These are phyloP conservation scores for Brachypalpus laphriformis DNA, from an alignment of 2,888 invertebrate genomes.

Conservation along the genomic window DNA sequence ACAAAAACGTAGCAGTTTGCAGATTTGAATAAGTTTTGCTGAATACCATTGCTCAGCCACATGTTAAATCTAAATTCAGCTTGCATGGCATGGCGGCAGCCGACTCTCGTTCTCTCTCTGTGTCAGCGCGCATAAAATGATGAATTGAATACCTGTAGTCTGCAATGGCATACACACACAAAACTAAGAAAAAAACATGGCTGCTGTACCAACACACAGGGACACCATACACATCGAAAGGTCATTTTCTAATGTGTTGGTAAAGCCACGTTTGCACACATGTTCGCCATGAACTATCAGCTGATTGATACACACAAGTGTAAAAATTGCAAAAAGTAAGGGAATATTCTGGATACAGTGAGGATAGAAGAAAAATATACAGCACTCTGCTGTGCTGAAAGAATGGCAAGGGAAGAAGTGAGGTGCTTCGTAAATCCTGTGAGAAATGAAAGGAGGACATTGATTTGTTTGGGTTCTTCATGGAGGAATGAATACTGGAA, in stretches of 20 bases:
- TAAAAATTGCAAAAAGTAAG: conserved; percentile 19
- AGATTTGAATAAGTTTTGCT: conserved; percentile 12
- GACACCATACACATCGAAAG: neutral
- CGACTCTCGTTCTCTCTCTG: conserved; percentile 17
- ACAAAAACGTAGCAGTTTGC: neutral
- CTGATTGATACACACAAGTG: conserved; percentile 65
- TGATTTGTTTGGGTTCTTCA: conserved; percentile 72
- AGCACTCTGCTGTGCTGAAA: neutral
- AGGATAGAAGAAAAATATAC: neutral
- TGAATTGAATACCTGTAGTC: conserved; percentile 41
- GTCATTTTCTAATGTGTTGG: neutral
- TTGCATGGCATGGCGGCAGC: neutral
- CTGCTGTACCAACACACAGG: conserved; percentile 53
- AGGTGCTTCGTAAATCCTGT: conserved; percentile 33
- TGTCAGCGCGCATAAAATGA: conserved; percentile 41
- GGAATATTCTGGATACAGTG: neutral
- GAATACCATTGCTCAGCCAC: neutral
- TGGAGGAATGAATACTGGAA: conserved; percentile 47
- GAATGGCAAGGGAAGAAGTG: neutral
- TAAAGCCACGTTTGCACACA: conserved; percentile 65
- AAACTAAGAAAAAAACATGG: conserved; percentile 64
- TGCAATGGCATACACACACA: conserved; percentile 28
- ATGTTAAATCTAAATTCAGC: conserved; percentile 15
- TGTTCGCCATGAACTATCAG: conserved; percentile 55
- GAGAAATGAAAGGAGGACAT: conserved; percentile 60